These are phyloP conservation scores for Cheiracanthium punctorium DNA, from an alignment of 2,888 invertebrate genomes.

Conservation along the genomic window DNA sequence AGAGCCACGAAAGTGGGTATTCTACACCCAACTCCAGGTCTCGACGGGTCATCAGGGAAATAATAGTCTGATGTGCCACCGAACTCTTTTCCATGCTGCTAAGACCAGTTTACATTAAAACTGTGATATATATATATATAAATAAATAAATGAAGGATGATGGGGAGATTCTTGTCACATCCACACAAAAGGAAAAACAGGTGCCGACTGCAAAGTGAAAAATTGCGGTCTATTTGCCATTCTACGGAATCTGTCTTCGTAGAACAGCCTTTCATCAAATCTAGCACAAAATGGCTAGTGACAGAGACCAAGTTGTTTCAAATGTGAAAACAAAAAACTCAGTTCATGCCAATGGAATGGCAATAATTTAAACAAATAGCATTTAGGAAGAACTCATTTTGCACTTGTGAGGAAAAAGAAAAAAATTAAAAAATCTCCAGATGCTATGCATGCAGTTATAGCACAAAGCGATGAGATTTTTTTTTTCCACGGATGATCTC, in stretches of 20 bases:
- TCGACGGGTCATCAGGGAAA: constrained; percentile 93
- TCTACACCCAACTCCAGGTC: constrained; percentile 95
- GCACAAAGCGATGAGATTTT: constrained; percentile 1
- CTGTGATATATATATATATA: constrained; percentile 46
- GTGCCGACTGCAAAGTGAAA: constrained; percentile 49
- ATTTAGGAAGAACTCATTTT: constrained; percentile 14
- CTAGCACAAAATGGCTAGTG: constrained; percentile 6
- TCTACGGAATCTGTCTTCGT: neutral
- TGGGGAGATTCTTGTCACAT: constrained; percentile 44
- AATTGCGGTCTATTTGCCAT: constrained; percentile 40
- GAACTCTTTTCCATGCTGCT: constrained; percentile 28
- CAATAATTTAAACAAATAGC: neutral
- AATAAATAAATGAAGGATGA: too few species aligned
- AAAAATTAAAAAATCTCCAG: neutral
- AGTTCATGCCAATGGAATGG: neutral
- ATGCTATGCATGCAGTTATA: neutral
- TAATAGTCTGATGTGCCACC: constrained; percentile 82
- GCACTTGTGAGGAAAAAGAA: neutral
- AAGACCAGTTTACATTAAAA: constrained; percentile 37
- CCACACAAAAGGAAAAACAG: too few species aligned
- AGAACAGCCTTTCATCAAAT: constrained; percentile 50
- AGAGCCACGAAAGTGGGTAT: constrained; percentile 93
- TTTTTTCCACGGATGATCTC: neutral
- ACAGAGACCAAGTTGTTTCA: constrained; percentile 1
- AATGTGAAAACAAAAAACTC: constrained; percentile 31